Percentiles rank a stretch among this genome's conserved stretches.
Evolutionary conservation across 2,113 vertebrate species (phyloP).

Genomic region (Lates calcarifer): DNA sequence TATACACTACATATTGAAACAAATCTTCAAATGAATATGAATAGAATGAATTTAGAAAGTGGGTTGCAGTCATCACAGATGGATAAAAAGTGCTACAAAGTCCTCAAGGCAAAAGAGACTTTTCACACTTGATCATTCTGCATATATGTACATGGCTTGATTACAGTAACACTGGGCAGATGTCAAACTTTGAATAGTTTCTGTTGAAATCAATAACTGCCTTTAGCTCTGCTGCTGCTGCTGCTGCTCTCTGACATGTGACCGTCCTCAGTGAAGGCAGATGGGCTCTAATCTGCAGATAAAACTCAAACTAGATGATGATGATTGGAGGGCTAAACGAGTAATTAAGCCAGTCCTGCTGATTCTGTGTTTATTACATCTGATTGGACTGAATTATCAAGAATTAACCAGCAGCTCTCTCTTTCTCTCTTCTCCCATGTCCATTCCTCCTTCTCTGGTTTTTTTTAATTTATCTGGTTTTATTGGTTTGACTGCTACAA

Average conservation of each 20-base stretch:
- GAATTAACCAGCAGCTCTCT: not conserved
- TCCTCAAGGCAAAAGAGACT: too few relatives aligned
- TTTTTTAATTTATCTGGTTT: not conserved
- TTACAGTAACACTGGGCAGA: too few relatives aligned
- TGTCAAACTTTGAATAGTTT: too few relatives aligned
- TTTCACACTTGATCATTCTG: too few relatives aligned
- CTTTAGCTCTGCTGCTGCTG: not conserved
- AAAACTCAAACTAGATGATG: constrained; percentile 21
- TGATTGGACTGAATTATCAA: not conserved
- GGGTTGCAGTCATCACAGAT: too few relatives aligned
- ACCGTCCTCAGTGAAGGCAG: constrained; percentile 14
- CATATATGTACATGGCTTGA: too few relatives aligned
- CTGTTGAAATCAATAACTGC: too few relatives aligned
- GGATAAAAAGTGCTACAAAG: too few relatives aligned
- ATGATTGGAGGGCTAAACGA: constrained; percentile 38
- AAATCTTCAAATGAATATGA: too few relatives aligned
- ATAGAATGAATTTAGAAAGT: too few relatives aligned
- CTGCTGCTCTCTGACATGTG: not conserved
- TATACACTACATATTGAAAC: too few relatives aligned
- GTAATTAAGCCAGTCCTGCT: constrained; percentile 30
- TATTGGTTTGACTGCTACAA: not conserved
- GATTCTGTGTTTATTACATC: constrained; percentile 19
- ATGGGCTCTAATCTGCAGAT: constrained; percentile 59
- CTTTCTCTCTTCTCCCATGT: not conserved
- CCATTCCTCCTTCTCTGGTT: too few relatives aligned